phyloP scores from a whole-genome alignment of 2,797 vertebrate species.

The Sus cebifrons region DNA sequence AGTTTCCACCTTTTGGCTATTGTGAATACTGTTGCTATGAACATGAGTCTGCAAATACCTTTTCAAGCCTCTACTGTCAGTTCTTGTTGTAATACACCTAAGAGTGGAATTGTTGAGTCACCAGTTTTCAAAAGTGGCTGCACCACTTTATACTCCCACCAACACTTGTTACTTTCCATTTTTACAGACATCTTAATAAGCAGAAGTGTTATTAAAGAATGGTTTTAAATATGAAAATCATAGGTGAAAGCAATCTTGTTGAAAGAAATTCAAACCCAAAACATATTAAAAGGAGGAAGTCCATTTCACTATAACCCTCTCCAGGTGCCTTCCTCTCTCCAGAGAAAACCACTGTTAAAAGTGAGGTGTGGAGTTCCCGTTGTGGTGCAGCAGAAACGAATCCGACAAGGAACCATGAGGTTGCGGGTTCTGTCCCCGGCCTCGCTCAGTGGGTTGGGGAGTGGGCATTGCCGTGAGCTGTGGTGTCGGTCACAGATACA shows the following conservation, averaged over 20 bases:
- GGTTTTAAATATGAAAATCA: not conserved
- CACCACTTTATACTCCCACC: not conserved
- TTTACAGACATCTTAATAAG: not conserved
- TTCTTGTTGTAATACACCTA: not conserved
- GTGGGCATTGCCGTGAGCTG: too few species aligned
- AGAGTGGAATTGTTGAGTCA: not conserved
- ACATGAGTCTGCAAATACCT: not conserved
- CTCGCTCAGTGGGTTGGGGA: too few species aligned
- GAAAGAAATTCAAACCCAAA: constrained; percentile 28
- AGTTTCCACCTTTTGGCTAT: not conserved
- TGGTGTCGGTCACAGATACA: too few species aligned
- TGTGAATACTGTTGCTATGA: not conserved
- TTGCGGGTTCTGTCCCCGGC: too few species aligned
- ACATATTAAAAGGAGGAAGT: constrained; percentile 5
- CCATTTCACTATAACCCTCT: not conserved
- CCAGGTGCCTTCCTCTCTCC: not conserved
- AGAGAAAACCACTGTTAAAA: not conserved
- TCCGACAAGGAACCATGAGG: too few species aligned
- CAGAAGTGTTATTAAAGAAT: constrained; percentile 6
- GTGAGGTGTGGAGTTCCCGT: not conserved
- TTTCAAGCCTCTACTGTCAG: not conserved
- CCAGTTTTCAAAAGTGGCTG: not conserved
- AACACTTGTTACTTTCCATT: constrained; percentile 32
- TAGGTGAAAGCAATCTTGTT: not conserved
- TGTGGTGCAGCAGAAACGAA: too few species aligned